These are phyloP conservation scores for Calameuta pallipes DNA, from an alignment of 2,888 invertebrate species.

Conservation along the genomic window DNA sequence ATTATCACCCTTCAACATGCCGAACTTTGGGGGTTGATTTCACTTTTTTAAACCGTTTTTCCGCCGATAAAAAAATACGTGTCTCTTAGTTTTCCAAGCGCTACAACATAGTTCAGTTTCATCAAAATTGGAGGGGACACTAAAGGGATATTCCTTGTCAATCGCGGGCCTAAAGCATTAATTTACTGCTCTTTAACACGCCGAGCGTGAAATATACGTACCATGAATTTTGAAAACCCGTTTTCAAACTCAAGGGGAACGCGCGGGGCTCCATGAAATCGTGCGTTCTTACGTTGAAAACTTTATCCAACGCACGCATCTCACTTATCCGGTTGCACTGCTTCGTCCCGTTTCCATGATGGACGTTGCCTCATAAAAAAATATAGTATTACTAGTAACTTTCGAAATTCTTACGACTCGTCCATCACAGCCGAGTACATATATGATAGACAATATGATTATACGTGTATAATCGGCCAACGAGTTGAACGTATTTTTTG, in stretches of 20 bases:
- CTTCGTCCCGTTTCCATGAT: not conserved
- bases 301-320: constrained; percentile 37
- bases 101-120: no score
- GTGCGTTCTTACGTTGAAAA: constrained; percentile 57
- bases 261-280: constrained; percentile 62
- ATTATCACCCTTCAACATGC: no score
- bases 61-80: no score
- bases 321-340: not conserved
- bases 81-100: no score
- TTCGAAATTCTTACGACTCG: not conserved
- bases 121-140: no score
- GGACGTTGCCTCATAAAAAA: not conserved
- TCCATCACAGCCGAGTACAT: no score
- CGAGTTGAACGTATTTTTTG: not conserved
- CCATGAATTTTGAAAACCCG: constrained; percentile 45
- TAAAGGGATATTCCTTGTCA: not conserved
- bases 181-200: constrained; percentile 57
- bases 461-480: not conserved
- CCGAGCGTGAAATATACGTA: constrained; percentile 53
- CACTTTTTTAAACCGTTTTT: no score
- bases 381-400: not conserved
- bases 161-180: constrained; percentile 41
- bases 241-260: constrained; percentile 33
- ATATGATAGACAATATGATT: not conserved
- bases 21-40: no score